These are phyloP conservation scores for Mystacornis crossleyi DNA, from an alignment of 2,113 vertebrate genomes.

Conservation along the genomic window DNA sequence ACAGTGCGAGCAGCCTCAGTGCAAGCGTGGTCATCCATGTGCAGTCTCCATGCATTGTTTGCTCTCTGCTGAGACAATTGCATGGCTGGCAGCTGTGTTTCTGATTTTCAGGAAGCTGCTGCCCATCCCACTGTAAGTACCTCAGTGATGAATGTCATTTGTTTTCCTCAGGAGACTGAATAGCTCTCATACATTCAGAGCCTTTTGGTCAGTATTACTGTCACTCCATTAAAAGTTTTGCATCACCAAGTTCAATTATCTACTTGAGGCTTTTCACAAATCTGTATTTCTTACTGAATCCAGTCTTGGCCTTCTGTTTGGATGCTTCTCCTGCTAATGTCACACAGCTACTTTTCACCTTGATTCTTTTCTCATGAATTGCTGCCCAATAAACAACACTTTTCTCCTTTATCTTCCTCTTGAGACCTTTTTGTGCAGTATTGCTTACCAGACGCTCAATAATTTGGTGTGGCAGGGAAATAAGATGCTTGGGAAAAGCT, in stretches of 20 bases:
- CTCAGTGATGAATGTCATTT: background rate
- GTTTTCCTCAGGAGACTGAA: background rate
- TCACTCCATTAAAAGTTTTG: constrained; percentile 1
- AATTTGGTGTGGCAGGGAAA: background rate
- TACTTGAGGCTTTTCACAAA: background rate
- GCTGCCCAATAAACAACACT: background rate
- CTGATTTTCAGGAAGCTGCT: background rate
- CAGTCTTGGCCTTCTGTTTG: background rate
- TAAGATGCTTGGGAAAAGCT: background rate
- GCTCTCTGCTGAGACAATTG: background rate
- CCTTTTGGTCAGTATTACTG: background rate
- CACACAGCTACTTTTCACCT: background rate
- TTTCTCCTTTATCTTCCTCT: background rate
- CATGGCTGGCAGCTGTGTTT: background rate
- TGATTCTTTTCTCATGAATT: background rate
- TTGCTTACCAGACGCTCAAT: background rate
- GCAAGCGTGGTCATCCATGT: background rate
- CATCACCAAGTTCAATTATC: background rate
- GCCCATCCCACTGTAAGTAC: background rate
- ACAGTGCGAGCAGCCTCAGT: background rate
- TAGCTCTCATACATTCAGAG: background rate
- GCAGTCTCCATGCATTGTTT: background rate
- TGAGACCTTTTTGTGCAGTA: background rate
- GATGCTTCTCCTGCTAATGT: background rate
- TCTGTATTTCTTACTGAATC: background rate